Evolutionary conservation across 2,888 invertebrate species (phyloP), one percentile per base, ranked within the genome.

Genomic region (Julus scanicus): DNA sequence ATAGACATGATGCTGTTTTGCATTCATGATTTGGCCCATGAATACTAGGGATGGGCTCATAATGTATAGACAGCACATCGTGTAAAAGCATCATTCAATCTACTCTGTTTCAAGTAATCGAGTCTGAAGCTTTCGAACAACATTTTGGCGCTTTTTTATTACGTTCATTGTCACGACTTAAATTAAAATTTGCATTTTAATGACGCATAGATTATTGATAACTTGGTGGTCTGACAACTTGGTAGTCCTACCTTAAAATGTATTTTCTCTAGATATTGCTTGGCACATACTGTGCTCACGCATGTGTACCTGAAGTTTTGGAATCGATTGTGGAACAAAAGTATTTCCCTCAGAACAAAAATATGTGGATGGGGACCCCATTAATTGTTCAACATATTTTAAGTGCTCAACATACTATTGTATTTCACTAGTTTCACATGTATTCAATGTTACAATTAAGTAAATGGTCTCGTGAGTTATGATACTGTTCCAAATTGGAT

Each of bases 161-260:
- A 80, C 80, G 3, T 37, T 80, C 80, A 29, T 39, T 39, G 80
- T 80, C 80, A 80, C 80, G 80, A 80, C 15, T 80, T 80, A 39
- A 80, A 80, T 80, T 80, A 80, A 80, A 80, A 80, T 80, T 80
- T 80, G 29, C 80, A 80, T 80, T 80, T 80, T 80, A 39, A 80
- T 80, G 37, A 80, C 39, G 80, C 80, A 39, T 80, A 80, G 80
- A 80, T 80, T 80, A 80, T 37, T 80, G 80, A 80, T 80, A 80
- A 29, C 37, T 29, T 29, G 80, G 80, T 80, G 80, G 80, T 80
- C 80, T 80, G 80, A 80, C 80, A 80, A 39, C 13, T 37, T 5
- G 80, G 80, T 37, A 39, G 13, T 39, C 80, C 9, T 37, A 9
- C 37, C 15, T 15, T 80, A 80, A 11, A 11, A 80, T 8, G 37